phyloP scores from a whole-genome alignment of 2,797 vertebrate species.

The Phrynocephalus guinanensis region DNA sequence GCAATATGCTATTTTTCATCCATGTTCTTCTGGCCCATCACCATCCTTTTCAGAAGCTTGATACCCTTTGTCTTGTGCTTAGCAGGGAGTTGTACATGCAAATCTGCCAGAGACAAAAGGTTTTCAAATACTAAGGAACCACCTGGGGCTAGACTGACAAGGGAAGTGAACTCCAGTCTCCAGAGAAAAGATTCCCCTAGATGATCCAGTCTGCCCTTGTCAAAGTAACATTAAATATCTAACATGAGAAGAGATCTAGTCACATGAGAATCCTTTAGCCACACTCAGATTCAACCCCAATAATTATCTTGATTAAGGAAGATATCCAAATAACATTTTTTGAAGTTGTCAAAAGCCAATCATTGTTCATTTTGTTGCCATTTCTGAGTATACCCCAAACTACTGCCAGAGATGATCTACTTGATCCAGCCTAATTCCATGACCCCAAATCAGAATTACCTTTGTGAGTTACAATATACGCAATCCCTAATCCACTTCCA shows the following conservation, averaged over 20 bases:
- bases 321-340: neutral
- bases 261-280: neutral
- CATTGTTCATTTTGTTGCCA: neutral
- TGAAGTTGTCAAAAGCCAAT: neutral
- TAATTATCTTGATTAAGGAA: neutral
- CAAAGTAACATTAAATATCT: conserved; percentile 19
- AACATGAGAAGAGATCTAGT: neutral
- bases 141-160: conserved; percentile 25
- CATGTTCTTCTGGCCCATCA: neutral
- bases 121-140: conserved; percentile 21
- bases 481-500: too few relatives aligned
- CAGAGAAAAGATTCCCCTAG: conserved; percentile 23
- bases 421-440: neutral
- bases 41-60: conserved; percentile 16
- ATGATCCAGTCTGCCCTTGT: conserved; percentile 33
- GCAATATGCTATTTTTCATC: neutral
- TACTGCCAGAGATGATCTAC: neutral
- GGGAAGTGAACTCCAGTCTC: conserved; percentile 19
- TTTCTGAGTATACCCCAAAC: neutral
- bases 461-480: too few relatives aligned
- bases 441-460: neutral
- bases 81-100: conserved; percentile 15
- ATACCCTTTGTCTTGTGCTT: conserved; percentile 31
- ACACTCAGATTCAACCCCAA: neutral
- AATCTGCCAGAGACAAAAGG: conserved; percentile 35